These are phyloP conservation scores for Halictus rubicundus DNA, from an alignment of 1,140 invertebrate genomes.

Conservation along the genomic window DNA sequence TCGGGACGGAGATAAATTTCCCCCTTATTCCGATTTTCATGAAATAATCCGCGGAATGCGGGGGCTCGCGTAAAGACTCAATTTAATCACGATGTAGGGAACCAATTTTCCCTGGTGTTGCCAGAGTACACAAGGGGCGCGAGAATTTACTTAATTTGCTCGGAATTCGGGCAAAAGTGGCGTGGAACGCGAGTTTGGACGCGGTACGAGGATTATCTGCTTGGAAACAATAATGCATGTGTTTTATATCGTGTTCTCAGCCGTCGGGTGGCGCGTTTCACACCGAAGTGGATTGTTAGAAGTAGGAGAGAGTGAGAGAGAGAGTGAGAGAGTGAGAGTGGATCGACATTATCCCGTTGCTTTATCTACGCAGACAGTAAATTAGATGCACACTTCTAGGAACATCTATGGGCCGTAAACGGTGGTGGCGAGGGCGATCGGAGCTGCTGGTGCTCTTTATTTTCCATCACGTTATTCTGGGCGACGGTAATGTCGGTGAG, in stretches of 20 bases:
- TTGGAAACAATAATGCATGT: neutral
- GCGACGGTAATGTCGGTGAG: conserved; percentile 76
- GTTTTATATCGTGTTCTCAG: neutral
- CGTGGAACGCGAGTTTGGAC: neutral
- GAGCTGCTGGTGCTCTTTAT: conserved; percentile 72
- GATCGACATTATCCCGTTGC: neutral
- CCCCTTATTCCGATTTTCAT: neutral
- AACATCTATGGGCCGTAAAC: conserved; percentile 76
- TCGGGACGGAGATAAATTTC: neutral
- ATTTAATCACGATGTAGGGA: too few species aligned
- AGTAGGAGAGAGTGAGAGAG: neutral
- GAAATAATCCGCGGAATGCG: too few species aligned
- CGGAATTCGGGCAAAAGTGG: too few species aligned
- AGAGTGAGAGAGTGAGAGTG: neutral
- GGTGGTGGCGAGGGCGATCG: conserved; percentile 71
- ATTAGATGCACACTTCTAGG: conserved; percentile 42
- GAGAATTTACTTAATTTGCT: too few species aligned
- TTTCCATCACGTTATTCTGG: conserved; percentile 65
- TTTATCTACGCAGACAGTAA: conserved; percentile 18
- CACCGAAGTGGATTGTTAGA: neutral
- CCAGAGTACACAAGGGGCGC: too few species aligned
- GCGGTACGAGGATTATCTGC: neutral
- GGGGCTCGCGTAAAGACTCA: too few species aligned
- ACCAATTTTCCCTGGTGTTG: too few species aligned
- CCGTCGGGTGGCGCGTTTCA: neutral